Evolutionary conservation across 2,113 vertebrate species (phyloP).

Genomic region (Chauna torquata): DNA sequence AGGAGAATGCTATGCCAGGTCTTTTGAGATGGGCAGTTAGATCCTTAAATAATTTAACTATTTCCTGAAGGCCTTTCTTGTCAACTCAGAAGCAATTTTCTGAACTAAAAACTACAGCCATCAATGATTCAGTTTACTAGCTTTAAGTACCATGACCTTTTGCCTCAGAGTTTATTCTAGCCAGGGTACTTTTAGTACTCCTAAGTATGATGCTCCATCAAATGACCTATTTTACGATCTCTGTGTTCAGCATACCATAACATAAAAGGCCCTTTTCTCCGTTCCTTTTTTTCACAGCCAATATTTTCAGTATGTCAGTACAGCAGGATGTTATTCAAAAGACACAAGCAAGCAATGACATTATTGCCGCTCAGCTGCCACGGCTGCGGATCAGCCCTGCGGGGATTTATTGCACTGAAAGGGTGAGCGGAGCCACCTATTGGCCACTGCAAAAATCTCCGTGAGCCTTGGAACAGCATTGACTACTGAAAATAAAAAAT

Average conservation of each 20-base stretch:
- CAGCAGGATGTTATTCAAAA: not conserved
- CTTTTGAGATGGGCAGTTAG: not conserved
- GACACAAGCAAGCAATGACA: not conserved
- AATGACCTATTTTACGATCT: not conserved
- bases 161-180: not conserved
- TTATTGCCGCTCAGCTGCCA: not conserved
- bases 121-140: not conserved
- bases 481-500: not conserved
- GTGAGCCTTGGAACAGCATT: not conserved
- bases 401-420: not conserved
- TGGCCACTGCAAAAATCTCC: not conserved
- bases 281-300: not conserved
- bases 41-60: not conserved
- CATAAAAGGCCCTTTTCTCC: slow-evolving; percentile 2
- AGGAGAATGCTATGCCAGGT: not conserved
- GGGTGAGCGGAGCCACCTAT: not conserved
- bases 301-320: not conserved
- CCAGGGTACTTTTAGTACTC: not conserved
- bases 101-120: not conserved
- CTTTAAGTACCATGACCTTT: slow-evolving; percentile 17
- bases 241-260: not conserved
- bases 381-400: not conserved
- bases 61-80: slow-evolving; percentile 4
- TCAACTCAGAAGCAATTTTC: slow-evolving; percentile 1
- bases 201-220: not conserved